These are phyloP conservation scores for Ceratotherium simum DNA, from an alignment of 2,113 vertebrate species.

Conservation along the genomic window DNA sequence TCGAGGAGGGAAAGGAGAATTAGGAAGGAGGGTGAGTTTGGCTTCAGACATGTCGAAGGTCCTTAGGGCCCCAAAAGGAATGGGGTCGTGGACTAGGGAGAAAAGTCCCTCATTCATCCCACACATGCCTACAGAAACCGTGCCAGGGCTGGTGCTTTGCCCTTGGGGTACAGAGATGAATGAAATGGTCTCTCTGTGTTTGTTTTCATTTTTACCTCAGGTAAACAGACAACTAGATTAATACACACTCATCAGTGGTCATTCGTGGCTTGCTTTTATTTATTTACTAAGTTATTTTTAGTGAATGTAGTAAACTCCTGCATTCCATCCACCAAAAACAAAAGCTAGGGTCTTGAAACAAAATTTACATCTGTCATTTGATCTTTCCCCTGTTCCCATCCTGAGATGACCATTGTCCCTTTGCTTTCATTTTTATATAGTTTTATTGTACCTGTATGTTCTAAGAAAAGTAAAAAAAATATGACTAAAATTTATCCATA, in stretches of 20 bases:
- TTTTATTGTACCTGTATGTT: neutral
- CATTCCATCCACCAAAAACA: neutral
- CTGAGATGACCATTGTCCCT: neutral
- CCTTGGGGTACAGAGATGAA: neutral
- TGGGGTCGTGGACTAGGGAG: neutral
- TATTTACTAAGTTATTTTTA: slow-evolving; percentile 8
- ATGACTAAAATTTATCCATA: neutral
- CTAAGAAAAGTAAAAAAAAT: neutral
- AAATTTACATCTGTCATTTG: neutral
- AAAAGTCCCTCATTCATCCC: neutral
- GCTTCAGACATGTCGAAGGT: neutral
- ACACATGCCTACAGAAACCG: neutral
- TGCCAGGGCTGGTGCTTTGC: neutral
- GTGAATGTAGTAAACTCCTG: neutral
- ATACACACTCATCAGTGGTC: neutral
- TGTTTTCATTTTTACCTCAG: neutral
- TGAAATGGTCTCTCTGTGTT: neutral
- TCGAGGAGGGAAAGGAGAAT: neutral
- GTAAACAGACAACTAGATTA: neutral
- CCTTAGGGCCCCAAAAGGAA: neutral
- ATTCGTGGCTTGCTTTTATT: neutral
- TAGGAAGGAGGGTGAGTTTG: neutral
- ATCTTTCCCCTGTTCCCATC: neutral
- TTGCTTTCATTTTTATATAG: neutral
- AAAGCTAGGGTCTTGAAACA: neutral